phyloP scores from a whole-genome alignment of 1,140 invertebrate species.

The Aphaenogaster ashmeadi region DNA sequence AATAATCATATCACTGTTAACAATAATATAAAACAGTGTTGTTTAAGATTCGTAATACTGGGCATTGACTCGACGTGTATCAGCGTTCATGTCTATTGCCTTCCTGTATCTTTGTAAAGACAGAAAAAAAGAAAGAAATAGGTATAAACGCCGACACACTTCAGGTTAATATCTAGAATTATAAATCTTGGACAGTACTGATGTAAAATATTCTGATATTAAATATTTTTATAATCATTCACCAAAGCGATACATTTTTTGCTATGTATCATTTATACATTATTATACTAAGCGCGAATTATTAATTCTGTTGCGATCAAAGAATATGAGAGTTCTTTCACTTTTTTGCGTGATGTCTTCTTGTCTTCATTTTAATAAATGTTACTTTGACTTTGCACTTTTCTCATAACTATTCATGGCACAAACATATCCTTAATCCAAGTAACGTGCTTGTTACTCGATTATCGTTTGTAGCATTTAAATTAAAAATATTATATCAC shows the following conservation, averaged over 20 bases:
- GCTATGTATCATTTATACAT: neutral
- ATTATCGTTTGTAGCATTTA: conserved; percentile 28
- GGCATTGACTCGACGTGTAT: too few relatives aligned
- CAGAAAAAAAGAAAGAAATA: too few relatives aligned
- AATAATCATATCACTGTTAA: conserved; percentile 33
- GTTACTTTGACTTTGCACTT: conserved; percentile 34
- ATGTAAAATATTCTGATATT: neutral
- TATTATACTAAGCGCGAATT: conserved; percentile 19
- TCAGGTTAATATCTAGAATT: too few relatives aligned
- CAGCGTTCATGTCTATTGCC: too few relatives aligned
- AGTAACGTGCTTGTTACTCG: conserved; percentile 42
- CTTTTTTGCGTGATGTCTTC: conserved; percentile 36
- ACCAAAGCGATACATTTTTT: conserved; percentile 11
- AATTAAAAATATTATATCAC: conserved; percentile 39
- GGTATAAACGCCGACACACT: too few relatives aligned
- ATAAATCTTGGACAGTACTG: too few relatives aligned
- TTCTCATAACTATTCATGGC: conserved; percentile 29
- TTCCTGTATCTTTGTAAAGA: too few relatives aligned
- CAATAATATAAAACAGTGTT: neutral
- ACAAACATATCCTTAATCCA: conserved; percentile 45
- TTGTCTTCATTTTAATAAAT: conserved; percentile 44
- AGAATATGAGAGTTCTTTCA: conserved; percentile 9
- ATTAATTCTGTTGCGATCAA: conserved; percentile 8
- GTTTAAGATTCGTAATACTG: too few relatives aligned
- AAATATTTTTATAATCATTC: conserved; percentile 26